Percentiles rank a stretch among this genome's conserved stretches.
Evolutionary conservation across 1,140 invertebrate species (phyloP).

Genomic region (Eubasilissa regina): DNA sequence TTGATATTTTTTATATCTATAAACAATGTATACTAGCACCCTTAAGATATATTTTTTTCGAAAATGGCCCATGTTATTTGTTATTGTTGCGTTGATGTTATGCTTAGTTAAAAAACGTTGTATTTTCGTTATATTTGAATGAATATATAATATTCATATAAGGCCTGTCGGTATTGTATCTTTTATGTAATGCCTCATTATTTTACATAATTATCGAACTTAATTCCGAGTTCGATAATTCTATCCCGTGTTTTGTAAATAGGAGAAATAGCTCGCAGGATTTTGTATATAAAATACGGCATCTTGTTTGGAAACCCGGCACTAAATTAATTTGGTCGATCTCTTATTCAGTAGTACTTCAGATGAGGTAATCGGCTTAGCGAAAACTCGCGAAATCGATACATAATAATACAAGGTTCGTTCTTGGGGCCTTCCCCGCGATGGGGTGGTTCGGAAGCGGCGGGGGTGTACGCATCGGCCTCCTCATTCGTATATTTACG

Average conservation of each 20-base stretch:
- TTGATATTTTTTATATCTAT: too few species aligned
- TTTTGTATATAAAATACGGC: conserved; percentile 23
- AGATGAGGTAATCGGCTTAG: conserved; percentile 59
- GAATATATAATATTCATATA: too few species aligned
- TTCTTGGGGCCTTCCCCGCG: neutral
- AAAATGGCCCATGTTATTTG: too few species aligned
- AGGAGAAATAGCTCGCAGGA: conserved; percentile 25
- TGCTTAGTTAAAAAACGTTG: too few species aligned
- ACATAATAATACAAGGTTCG: conserved; percentile 50
- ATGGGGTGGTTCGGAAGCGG: neutral
- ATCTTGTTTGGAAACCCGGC: conserved; percentile 39
- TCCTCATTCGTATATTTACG: too few species aligned
- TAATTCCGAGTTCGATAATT: conserved; percentile 31
- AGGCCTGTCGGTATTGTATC: conserved; percentile 4
- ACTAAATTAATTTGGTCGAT: conserved; percentile 58
- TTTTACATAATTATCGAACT: conserved; percentile 16
- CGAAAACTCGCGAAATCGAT: conserved; percentile 58
- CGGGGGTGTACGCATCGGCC: neutral
- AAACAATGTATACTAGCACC: too few species aligned
- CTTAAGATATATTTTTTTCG: too few species aligned
- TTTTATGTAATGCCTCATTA: conserved; percentile 28
- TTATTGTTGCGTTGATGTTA: too few species aligned
- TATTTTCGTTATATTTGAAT: too few species aligned
- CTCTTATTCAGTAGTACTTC: conserved; percentile 52
- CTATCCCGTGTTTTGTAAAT: conserved; percentile 21